Evolutionary conservation across 2,113 vertebrate species (phyloP).

Genomic region (Eleginops maclovinus): DNA sequence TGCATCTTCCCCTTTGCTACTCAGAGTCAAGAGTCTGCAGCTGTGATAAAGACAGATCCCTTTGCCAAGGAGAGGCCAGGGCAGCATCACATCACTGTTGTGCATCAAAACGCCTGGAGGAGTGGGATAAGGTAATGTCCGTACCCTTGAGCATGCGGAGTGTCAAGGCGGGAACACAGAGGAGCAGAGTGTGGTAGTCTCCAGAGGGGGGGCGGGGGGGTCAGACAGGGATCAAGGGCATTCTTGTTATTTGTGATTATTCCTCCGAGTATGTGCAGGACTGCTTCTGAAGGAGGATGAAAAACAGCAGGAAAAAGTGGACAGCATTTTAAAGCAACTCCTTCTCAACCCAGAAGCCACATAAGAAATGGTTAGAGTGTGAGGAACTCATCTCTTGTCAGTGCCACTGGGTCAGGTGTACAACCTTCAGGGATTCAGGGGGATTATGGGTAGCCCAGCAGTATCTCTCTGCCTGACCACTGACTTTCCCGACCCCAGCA

Average conservation of each 20-base stretch:
- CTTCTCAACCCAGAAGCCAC: slow-evolving; percentile 54
- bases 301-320: slow-evolving; percentile 58
- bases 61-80: background rate
- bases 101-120: slow-evolving; percentile 45
- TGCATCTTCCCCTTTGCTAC: slow-evolving; percentile 38
- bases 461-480: slow-evolving; percentile 49
- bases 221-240: slow-evolving; percentile 76
- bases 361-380: slow-evolving; percentile 62
- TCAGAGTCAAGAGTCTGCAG: slow-evolving; percentile 42
- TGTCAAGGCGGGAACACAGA: slow-evolving; percentile 42
- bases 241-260: slow-evolving; percentile 78
- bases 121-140: slow-evolving; percentile 61
- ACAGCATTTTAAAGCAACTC: slow-evolving; percentile 55
- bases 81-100: slow-evolving; percentile 39
- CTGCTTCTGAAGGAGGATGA: slow-evolving; percentile 69
- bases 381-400: slow-evolving; percentile 77
- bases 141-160: slow-evolving; percentile 46
- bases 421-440: slow-evolving; percentile 71
- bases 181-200: slow-evolving; percentile 48
- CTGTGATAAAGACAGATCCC: slow-evolving; percentile 53
- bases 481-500: slow-evolving; percentile 38
- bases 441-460: slow-evolving; percentile 72
- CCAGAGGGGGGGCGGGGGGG: slow-evolving; percentile 62
- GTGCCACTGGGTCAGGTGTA: slow-evolving; percentile 73
- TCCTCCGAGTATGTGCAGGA: slow-evolving; percentile 64